Evolutionary conservation across 2,888 invertebrate species (phyloP), one percentile per base, ranked within the genome.

Genomic region (Drosophila heteroneura): DNA sequence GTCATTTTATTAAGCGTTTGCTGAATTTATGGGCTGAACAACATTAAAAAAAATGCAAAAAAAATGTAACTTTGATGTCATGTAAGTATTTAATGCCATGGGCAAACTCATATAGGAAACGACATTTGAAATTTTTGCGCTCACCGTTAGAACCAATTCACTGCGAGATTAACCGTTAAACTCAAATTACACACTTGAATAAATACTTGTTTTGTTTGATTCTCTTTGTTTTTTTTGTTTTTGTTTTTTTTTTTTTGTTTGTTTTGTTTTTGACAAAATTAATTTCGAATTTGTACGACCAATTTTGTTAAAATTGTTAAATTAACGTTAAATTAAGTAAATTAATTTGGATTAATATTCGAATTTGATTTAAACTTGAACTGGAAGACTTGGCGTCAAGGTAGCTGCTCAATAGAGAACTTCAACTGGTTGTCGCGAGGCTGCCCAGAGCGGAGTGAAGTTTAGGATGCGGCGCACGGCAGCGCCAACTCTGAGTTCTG

Each of bases 341-440:
- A 30, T n/a, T 28, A 39, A 56, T 26, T 54, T 54, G 7, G 9
- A 35, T 22, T 54, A 10, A 5, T 9, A 49, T 28, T 49, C 16
- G 5, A 54, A 12, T 30, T 57, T 32, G 41, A 30, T 1, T 57
- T 41, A 5, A 39, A 32, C 19, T 41, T 58, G 58, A 41, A 41
- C 22, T 41, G 28, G 14, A 28, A 30, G n/a, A 32, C 9, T 74
- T 64, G 49, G 2, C 33, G 33, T 22, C 33, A 59, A 53, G 28
- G 52, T 39, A 16, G 32, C 49, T 35, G 53, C 35, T 62, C 73
- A 53, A 33, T 54, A 32, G 62, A 52, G 28, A 80, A 83, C 79
- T 85, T 86, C 85, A 89, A 86, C 89, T 89, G 80, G 87, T 87
- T 89, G 87, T 79, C 87, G 87, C 87, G 85, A 76, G 70, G 80